A percentile compares a stretch with the other conserved stretches of the same genome.
phyloP scores from a whole-genome alignment of 1,140 invertebrate genomes.

The Pogonomyrmex californicus region DNA sequence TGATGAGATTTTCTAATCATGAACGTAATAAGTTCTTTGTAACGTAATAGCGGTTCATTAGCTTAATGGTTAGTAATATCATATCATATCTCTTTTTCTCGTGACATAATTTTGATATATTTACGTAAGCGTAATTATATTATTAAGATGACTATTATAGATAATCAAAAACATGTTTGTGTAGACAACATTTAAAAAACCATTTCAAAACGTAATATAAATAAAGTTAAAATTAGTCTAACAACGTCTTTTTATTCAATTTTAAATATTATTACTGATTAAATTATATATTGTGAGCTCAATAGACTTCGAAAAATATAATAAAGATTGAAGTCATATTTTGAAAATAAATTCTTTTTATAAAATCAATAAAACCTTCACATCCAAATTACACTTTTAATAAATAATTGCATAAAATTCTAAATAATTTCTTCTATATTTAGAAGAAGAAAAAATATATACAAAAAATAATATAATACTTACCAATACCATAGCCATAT shows the following conservation, averaged over 20 bases:
- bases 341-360: background rate
- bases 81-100: conserved; percentile 37
- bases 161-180: background rate
- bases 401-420: background rate
- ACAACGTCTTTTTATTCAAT: background rate
- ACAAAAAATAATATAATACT: background rate
- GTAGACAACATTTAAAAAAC: background rate
- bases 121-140: background rate
- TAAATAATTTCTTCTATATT: background rate
- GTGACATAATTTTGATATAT: background rate
- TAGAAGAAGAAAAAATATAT: background rate
- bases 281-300: background rate
- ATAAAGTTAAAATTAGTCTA: background rate
- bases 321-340: background rate
- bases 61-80: conserved; percentile 35
- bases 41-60: conserved; percentile 54
- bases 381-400: background rate
- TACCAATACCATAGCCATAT: background rate
- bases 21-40: conserved; percentile 11
- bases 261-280: conserved; percentile 8
- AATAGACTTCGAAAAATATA: conserved; percentile 2
- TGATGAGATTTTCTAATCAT: conserved; percentile 14
- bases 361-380: background rate
- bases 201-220: background rate
- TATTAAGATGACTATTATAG: background rate